Evolutionary conservation across 2,113 vertebrate genomes (phyloP).

Genomic region (Martes martes): DNA sequence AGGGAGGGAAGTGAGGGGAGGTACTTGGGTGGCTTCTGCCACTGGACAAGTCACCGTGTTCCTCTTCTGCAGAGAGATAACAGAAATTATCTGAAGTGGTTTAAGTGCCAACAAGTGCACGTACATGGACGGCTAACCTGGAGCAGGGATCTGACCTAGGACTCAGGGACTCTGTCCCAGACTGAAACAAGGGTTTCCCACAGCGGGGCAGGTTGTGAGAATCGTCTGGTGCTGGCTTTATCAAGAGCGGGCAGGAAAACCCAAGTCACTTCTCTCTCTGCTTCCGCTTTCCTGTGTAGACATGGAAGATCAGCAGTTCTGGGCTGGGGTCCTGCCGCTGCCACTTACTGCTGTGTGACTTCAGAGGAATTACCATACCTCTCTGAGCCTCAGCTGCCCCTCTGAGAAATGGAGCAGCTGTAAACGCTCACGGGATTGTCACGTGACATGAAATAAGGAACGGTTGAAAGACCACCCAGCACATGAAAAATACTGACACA

Average conservation of each 20-base stretch:
- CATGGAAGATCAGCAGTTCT: not conserved
- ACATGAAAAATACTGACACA: not conserved
- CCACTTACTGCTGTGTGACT: not conserved
- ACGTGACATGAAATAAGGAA: not conserved
- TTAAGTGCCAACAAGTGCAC: not conserved
- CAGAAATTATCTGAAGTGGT: not conserved
- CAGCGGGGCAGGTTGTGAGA: not conserved
- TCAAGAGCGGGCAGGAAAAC: not conserved
- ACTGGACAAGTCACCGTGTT: accelerated
- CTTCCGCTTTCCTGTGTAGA: not conserved
- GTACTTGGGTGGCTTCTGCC: not conserved
- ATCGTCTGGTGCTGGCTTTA: too few species aligned
- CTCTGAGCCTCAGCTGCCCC: not conserved
- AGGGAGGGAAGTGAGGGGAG: not conserved
- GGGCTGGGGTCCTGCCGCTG: not conserved
- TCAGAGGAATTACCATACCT: not conserved
- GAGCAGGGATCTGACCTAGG: not conserved
- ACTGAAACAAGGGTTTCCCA: not conserved
- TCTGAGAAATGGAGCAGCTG: not conserved
- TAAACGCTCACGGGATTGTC: not conserved
- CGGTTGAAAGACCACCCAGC: not conserved
- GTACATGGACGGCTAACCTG: accelerated
- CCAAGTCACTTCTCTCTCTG: not conserved
- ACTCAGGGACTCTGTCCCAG: not conserved
- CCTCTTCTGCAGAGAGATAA: not conserved